Evolutionary conservation across 2,888 invertebrate genomes (phyloP).

Genomic region (Andrena dorsata): DNA sequence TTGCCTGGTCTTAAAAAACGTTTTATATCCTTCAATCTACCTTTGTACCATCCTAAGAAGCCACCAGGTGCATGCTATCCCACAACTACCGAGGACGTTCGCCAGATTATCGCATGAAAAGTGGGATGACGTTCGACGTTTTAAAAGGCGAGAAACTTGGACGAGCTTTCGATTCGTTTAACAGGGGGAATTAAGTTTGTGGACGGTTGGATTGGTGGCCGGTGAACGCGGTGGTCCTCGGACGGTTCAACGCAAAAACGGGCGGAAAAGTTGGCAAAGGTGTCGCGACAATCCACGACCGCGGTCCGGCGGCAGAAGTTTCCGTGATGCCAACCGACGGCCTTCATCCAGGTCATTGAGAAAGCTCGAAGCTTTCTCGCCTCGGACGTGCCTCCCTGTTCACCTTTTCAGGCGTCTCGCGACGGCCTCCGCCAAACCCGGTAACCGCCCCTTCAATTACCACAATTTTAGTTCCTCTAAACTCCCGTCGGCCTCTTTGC

Average conservation of each 20-base stretch:
- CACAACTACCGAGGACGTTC: background rate
- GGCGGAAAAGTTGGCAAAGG: slow-evolving; percentile 59
- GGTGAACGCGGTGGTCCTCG: background rate
- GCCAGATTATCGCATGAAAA: background rate
- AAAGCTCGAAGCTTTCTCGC: slow-evolving; percentile 49
- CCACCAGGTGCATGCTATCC: background rate
- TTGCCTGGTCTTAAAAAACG: too few relatives aligned
- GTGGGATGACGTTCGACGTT: background rate
- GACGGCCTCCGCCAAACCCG: background rate
- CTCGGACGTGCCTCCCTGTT: slow-evolving; percentile 30
- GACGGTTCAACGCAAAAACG: slow-evolving; percentile 5
- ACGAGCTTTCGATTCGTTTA: slow-evolving; percentile 20
- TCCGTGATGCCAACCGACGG: slow-evolving; percentile 34
- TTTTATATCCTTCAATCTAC: too few relatives aligned
- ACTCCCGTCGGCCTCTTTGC: slow-evolving; percentile 12
- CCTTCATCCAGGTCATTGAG: slow-evolving; percentile 59
- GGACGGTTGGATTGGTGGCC: slow-evolving; percentile 23
- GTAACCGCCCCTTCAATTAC: slow-evolving; percentile 26
- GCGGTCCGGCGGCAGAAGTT: slow-evolving; percentile 40
- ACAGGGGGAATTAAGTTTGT: slow-evolving; percentile 28
- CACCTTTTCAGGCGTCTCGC: slow-evolving; percentile 44
- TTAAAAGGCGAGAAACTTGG: slow-evolving; percentile 4
- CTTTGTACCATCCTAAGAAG: background rate
- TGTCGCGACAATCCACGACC: slow-evolving; percentile 52
- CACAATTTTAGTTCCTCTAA: slow-evolving; percentile 16